Base-by-base conservation (phyloP, 1,140 invertebrate species). In the Pygmarrhopalites habei region DNA sequence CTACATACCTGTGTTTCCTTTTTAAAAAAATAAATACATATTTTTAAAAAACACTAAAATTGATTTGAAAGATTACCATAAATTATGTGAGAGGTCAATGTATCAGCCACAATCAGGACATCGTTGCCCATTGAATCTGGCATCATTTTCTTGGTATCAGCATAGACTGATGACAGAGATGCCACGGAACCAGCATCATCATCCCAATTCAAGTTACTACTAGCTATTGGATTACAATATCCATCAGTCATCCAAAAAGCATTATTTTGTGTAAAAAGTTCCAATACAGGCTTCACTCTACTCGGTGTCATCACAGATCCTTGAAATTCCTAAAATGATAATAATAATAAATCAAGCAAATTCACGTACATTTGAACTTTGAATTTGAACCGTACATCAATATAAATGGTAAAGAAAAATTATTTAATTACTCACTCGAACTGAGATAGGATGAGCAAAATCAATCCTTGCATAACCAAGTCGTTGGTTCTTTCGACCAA, bases 361-460 rank as follows among this genome's bases (percentile, higher is more conserved):
- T 46, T 5, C 5, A 46, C n/a, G 21, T 46, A 10, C 17, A 39
- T 46, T 46, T 46, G 19, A 4, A 21, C 19, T 46, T 46, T 14
- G 5, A 21, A 46, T n/a, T 4, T n/a, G 5, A 14, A 14, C 15
- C 19, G 21, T 46, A 17, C 44, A 5, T 21, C 17, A 39, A 46
- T 21, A 46, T 35, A 25, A 51, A 23, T 23, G 2, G 21, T 32
- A 55, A 19, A 10, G 5, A 32, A 4, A 55, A 23, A 23, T 14
- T 26, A 3, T 35, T 25, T 25, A 14, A 23, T 57, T 30, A 1
- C 26, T 44, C 46, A 66, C 65, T 23, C 65, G 10, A 2, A 67
- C 10, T 1, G 47, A 55, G 30, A 63, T 25, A 1, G 65, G 57
- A n/a, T 67, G 60, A 15, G 39, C 60, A 57, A 67, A 63, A 46